Evolutionary conservation across 2,888 invertebrate genomes (phyloP).

Genomic region (Tiliacea citrago): DNA sequence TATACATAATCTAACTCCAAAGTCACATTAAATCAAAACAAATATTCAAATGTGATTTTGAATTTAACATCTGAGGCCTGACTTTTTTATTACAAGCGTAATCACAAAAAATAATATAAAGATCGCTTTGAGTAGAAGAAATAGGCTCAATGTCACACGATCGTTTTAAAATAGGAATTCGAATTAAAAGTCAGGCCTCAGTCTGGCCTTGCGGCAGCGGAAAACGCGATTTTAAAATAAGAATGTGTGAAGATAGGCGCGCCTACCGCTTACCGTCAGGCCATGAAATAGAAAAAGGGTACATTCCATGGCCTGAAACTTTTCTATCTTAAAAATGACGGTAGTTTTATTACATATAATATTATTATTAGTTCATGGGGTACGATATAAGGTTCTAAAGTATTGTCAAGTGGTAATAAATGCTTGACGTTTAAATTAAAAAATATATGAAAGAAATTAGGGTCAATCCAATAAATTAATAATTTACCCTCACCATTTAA

Average conservation of each 20-base stretch:
- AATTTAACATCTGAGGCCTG: constrained; percentile 72
- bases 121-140: constrained; percentile 64
- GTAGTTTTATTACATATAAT: constrained; percentile 21
- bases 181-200: constrained; percentile 77
- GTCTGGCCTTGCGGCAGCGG: constrained; percentile 47
- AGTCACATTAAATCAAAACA: constrained; percentile 87
- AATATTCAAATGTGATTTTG: constrained; percentile 86
- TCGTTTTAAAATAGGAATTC: constrained; percentile 66
- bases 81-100: constrained; percentile 74
- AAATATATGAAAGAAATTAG: constrained; percentile 52
- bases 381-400: constrained; percentile 1
- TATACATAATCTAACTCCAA: constrained; percentile 68
- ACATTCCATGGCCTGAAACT: constrained; percentile 29
- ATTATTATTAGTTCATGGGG: constrained; percentile 19
- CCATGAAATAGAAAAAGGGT: constrained; percentile 50
- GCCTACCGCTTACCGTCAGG: constrained; percentile 39
- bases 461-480: constrained; percentile 38
- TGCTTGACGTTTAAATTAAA: constrained; percentile 38
- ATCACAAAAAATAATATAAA: constrained; percentile 67
- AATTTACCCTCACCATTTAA: constrained; percentile 55
- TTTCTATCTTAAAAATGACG: constrained; percentile 22
- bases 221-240: constrained; percentile 50
- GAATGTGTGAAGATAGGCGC: constrained; percentile 52
- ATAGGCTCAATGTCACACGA: constrained; percentile 62
- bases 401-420: constrained; percentile 48